These are phyloP conservation scores for Luidia sarsii DNA, from an alignment of 53 echinoderm and acorn worm species.

Conservation along the genomic window DNA sequence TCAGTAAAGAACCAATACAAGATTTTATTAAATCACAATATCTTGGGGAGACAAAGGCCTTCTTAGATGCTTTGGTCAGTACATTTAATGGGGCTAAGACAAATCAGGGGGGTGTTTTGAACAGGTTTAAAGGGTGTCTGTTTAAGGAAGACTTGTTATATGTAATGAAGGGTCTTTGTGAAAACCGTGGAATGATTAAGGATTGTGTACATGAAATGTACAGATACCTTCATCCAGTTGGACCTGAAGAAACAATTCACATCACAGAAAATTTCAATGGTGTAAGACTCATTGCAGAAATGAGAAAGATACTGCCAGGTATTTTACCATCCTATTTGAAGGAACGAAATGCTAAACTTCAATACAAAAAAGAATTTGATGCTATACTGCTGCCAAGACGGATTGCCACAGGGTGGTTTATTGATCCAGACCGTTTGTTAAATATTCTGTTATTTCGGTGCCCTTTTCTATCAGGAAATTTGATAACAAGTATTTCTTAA, in stretches of 20 bases:
- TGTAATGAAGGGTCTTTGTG: no score
- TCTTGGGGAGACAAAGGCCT: not conserved
- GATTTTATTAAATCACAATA: not conserved
- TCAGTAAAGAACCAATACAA: not conserved
- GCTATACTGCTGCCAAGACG: constrained; percentile 48
- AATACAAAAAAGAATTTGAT: constrained; percentile 46
- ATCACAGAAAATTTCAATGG: no score
- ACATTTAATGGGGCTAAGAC: not conserved
- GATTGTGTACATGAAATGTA: no score
- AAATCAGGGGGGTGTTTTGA: not conserved
- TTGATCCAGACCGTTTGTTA: constrained; percentile 54
- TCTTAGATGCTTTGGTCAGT: not conserved
- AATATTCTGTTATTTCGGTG: constrained; percentile 53
- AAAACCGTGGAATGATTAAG: no score
- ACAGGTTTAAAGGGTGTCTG: not conserved
- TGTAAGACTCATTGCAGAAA: no score
- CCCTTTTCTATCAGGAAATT: constrained; percentile 28
- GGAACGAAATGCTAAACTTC: constrained; percentile 28
- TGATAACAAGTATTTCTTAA: constrained; percentile 41
- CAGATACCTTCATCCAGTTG: no score
- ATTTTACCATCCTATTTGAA: constrained; percentile 41
- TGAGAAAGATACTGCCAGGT: constrained; percentile 61
- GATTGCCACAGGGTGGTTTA: constrained; percentile 63
- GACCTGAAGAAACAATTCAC: no score
- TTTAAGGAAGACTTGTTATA: not conserved